Evolutionary conservation across 2,888 invertebrate species (phyloP), one percentile per base, ranked within the genome.

Genomic region (Xestia rhomboidea): DNA sequence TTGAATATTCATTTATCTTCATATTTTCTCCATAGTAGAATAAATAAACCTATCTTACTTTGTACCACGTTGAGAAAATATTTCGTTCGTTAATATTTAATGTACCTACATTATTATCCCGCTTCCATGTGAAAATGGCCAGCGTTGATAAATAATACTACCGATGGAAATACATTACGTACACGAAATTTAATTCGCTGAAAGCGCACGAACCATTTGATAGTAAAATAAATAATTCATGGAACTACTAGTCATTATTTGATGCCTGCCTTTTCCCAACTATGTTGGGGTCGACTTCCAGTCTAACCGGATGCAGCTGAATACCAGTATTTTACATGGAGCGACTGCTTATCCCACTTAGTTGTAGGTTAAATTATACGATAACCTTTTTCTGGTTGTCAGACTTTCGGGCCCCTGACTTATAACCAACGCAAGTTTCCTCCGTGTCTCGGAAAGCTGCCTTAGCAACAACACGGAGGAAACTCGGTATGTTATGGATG

Each of bases 151-250:
- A 67, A 67, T 44, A 51, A n/a, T 41, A 27, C 46, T 62, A 34
- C 34, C 6, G 49, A 49, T 49, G 38, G 46, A 77, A 69, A 49
- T 64, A 57, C 15, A 77, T 62, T 34, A 44, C 10, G n/a, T 10
- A 27, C 15, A 21, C 51, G 18, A 44, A 54, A 11, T n/a, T 49
- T 7, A 46, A 54, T 60, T n/a, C 21, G 8, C n/a, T 38, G n/a
- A 74, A 54, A 78, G 21, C 44, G 54, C 15, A 68, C 60, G 30
- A 6, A 34, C 21, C 3, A 49, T 60, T 79, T 57, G n/a, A 34
- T 46, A 66, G 41, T 62, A 41, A 74, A 69, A 63, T 68, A 2
- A 62, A 84, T 79, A 38, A 80, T 78, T 76, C n/a, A 75, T 70
- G 24, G 54, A 18, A 62, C 27, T 54, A 73, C 41, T 41, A 30